Percentiles rank a stretch among this genome's conserved stretches.
Conservation (phyloP, 2,888 invertebrate genomes). For the Micoletzkya japonica region DNA sequence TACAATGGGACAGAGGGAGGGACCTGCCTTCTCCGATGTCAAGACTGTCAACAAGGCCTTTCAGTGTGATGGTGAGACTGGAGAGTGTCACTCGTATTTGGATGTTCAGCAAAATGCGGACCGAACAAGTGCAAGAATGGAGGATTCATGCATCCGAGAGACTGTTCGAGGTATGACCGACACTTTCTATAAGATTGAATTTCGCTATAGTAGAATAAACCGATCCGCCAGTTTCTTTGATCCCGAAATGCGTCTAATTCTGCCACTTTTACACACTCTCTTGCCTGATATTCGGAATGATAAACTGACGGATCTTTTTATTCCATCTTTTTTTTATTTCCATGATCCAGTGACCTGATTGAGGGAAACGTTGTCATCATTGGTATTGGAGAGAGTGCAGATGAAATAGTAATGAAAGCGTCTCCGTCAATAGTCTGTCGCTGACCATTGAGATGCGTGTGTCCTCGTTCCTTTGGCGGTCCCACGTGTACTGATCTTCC, state of each 20-base stretch:
- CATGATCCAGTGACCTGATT: too few relatives aligned
- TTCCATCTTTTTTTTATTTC: too few relatives aligned
- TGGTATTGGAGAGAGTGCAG: too few relatives aligned
- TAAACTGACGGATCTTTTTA: too few relatives aligned
- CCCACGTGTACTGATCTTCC: not conserved
- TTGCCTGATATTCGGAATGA: too few relatives aligned
- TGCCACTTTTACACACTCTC: too few relatives aligned
- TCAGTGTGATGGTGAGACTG: conserved; percentile 21
- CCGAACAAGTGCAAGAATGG: conserved; percentile 21
- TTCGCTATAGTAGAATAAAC: not conserved
- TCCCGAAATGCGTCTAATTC: too few relatives aligned
- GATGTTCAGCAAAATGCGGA: not conserved
- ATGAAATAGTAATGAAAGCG: too few relatives aligned
- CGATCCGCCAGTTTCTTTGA: not conserved
- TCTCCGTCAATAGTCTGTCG: too few relatives aligned
- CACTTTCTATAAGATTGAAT: not conserved
- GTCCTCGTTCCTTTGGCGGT: conserved; percentile 16
- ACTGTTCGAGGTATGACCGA: conserved; percentile 12
- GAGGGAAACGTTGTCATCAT: too few relatives aligned
- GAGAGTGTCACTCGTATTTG: not conserved
- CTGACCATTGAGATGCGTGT: conserved; percentile 22
- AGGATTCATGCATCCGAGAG: conserved; percentile 9
- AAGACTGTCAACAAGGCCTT: conserved; percentile 10
- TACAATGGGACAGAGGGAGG: conserved; percentile 21
- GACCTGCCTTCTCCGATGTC: conserved; percentile 21